phyloP scores from a whole-genome alignment of 2,888 invertebrate genomes.

The Venustoraphidia nigricollis region DNA sequence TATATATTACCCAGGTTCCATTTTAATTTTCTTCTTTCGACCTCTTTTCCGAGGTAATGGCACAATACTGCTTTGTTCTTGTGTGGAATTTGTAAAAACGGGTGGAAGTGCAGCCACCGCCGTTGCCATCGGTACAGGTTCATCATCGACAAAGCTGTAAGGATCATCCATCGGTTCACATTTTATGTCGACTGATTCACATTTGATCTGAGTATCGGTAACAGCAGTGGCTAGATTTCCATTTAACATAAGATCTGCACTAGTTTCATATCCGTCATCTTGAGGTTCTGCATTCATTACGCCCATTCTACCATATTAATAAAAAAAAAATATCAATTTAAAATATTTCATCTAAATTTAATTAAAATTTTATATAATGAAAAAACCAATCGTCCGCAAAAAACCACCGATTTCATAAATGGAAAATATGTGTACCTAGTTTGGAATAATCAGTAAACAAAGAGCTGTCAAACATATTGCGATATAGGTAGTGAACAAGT shows the following conservation, averaged over 20 bases:
- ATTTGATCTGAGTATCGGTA: conserved; percentile 22
- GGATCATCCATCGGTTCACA: conserved; percentile 48
- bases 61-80: conserved; percentile 21
- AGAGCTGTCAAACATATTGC: too few relatives aligned
- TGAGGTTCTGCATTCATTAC: conserved; percentile 48
- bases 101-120: conserved; percentile 29
- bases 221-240: conserved; percentile 3
- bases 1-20: conserved; percentile 39
- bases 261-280: conserved; percentile 84
- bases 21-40: conserved; percentile 68
- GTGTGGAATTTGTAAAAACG: conserved; percentile 21
- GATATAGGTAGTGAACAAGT: too few relatives aligned
- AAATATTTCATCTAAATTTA: too few relatives aligned
- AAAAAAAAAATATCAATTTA: conserved; percentile 7
- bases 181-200: conserved; percentile 25
- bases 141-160: conserved; percentile 76
- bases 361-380: too few relatives aligned
- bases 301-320: not conserved
- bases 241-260: conserved; percentile 40
- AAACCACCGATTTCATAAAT: too few relatives aligned
- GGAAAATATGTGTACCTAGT: too few relatives aligned
- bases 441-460: too few relatives aligned
- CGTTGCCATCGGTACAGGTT: conserved; percentile 33
- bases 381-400: too few relatives aligned
- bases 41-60: conserved; percentile 67